These are phyloP conservation scores for Prenolepis imparis DNA, from an alignment of 2,888 invertebrate genomes.

Conservation along the genomic window DNA sequence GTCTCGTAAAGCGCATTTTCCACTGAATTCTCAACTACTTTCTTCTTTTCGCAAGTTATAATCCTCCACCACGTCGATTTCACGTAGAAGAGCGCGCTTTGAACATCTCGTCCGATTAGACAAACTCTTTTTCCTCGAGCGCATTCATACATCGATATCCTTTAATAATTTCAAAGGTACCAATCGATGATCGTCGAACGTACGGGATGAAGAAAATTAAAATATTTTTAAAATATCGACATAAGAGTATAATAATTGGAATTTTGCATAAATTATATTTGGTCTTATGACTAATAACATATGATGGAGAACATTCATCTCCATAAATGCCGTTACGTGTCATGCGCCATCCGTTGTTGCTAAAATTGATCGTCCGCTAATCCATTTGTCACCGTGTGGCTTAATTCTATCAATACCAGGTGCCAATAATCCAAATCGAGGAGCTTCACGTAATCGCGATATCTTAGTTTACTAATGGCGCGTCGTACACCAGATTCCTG, in stretches of 20 bases:
- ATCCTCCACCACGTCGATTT: slow-evolving; percentile 18
- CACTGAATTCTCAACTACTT: slow-evolving; percentile 57
- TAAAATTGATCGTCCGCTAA: slow-evolving; percentile 23
- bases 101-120: slow-evolving; percentile 19
- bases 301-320: neutral
- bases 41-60: slow-evolving; percentile 56
- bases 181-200: slow-evolving; percentile 1
- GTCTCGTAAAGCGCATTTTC: slow-evolving; percentile 61
- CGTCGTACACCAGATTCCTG: slow-evolving; percentile 43
- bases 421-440: slow-evolving; percentile 27
- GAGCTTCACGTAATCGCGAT: slow-evolving; percentile 18
- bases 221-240: neutral
- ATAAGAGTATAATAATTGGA: neutral
- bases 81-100: slow-evolving; percentile 18
- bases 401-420: slow-evolving; percentile 38
- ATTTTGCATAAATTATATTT: neutral
- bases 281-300: neutral
- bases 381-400: slow-evolving; percentile 11
- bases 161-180: neutral
- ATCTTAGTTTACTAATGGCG: slow-evolving; percentile 54
- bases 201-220: neutral
- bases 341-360: neutral
- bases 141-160: neutral
- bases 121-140: neutral
- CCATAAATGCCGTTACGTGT: slow-evolving; percentile 3